Evolutionary conservation across 2,113 vertebrate genomes (phyloP), one percentile per base, ranked within the genome.

Genomic region (Plotosus lineatus): DNA sequence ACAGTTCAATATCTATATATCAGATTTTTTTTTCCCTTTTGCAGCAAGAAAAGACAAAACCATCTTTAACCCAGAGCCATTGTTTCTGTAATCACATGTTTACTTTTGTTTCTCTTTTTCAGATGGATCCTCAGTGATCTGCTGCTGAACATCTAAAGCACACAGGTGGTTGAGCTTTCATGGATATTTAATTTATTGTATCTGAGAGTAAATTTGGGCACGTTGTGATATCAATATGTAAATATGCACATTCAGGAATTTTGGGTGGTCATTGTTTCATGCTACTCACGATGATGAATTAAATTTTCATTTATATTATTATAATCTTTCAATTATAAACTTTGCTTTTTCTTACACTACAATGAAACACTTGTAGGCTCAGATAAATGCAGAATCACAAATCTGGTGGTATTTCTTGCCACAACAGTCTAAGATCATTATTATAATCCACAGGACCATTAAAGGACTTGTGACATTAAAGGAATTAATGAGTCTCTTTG

Each of bases 391-490:
- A 63, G 14, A 51, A 61, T 48, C 50, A 71, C 26, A 53, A 36
- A 38, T 3, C 48, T 72, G 56, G 44, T 26, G 36, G 10, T 78
- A 78, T 69, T 74, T 74, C 33, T 65, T 33, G 38, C n/a, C 36
- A 40, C 50, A 56, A 58, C 55, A 80, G 33, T 40, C 28, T 33
- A 75, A 36, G 26, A 72, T 40, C 58, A 46, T 12, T 31, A 21
- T 53, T 26, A 55, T 71, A 60, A 77, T 26, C 48, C 56, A 51
- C 53, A 66, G 11, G 8, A 38, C 65, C 77, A 72, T 66, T 33
- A 56, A 60, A 26, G 48, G 38, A 48, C 19, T 3, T n/a, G 50
- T 46, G 31, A 69, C 10, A 17, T 38, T 60, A n/a, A 60, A 44
- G 10, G 36, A 4, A 23, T 71, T 71, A 42, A 75, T 69, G 66